These are phyloP conservation scores for Rhabditophanes sp. DNA, from an alignment of 2,888 invertebrate genomes.

Conservation along the genomic window DNA sequence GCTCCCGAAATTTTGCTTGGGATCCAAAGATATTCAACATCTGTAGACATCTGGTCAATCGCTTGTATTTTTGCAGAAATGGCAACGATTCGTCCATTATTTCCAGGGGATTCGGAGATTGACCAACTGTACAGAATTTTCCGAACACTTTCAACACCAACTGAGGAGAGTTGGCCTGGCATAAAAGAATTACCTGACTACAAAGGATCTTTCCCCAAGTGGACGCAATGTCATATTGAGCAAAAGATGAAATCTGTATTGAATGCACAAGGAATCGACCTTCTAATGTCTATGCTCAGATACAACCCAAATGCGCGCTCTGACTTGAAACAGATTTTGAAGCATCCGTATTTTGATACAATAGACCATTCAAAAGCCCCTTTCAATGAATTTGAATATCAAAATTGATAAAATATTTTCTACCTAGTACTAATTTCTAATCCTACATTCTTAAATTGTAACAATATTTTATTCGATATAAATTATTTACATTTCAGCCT, in stretches of 20 bases:
- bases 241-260: slow-evolving; percentile 55
- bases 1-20: slow-evolving; percentile 86
- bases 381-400: too few relatives aligned
- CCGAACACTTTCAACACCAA: slow-evolving; percentile 74
- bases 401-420: too few relatives aligned
- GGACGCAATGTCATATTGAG: slow-evolving; percentile 51
- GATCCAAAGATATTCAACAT: slow-evolving; percentile 46
- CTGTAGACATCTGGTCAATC: slow-evolving; percentile 29
- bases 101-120: slow-evolving; percentile 91
- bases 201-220: slow-evolving; percentile 73
- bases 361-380: too few relatives aligned
- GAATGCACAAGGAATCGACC: slow-evolving; percentile 55
- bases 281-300: slow-evolving; percentile 72
- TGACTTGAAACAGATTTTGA: slow-evolving; percentile 63
- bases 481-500: too few relatives aligned
- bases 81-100: slow-evolving; percentile 55
- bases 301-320: slow-evolving; percentile 78
- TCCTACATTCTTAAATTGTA: too few relatives aligned
- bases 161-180: slow-evolving; percentile 66
- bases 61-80: slow-evolving; percentile 85
- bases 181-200: slow-evolving; percentile 69
- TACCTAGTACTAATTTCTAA: too few relatives aligned
- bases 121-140: slow-evolving; percentile 91
- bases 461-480: too few relatives aligned
- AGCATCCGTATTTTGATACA: slow-evolving; percentile 73